Base-by-base conservation (phyloP, 2,888 invertebrate species). In the Andrena bucephala region DNA sequence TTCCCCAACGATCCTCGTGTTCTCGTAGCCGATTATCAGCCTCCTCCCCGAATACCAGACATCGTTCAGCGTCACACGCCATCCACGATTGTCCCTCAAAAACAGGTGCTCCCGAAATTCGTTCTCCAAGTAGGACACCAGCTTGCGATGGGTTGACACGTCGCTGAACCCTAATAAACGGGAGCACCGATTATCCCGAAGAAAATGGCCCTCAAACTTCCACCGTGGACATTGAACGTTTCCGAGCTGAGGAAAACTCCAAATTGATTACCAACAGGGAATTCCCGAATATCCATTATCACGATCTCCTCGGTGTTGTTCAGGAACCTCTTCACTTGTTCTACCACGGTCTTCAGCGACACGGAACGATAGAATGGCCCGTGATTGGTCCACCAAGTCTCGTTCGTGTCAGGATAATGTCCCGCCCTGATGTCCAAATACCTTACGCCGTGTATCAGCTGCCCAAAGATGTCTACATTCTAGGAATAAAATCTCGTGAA, bases 401-500 rank as follows among this genome's bases (percentile, higher is more conserved):
- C 93, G 10, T 87, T 85, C 7, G 90, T 65, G 86, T 90, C 71
- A 4, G 89, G 85, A 90, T 95, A 95, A 89, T 95, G 94, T 16
- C 95, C 96, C 20, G 96, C 94, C 33, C 96, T 94, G 54, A 96
- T 94, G 89, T 96, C 96, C 87, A 96, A 92, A 89, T 96, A 96
- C 67, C 96, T 94, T 3, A 95, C 95, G 1, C 96, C 96, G 85
- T 95, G 95, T 87, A 96, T 94, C 73, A 96, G 90, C 90, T 96
- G 96, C 0, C 94, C 94, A 63, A 95, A 93, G 59, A 96, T 93
- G 89, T 95, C 94, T 87, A 96, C 95, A 84, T 96, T 96, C 93
- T 95, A 81, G 52, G 65, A 36, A 20, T 52, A 42, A 42, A 42
- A 42, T 16, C 13, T 42, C 13, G 0, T 0, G 16, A 42, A 5